Percentiles rank a stretch among this genome's conserved stretches.
Conservation (phyloP, 2,888 invertebrate genomes). For the Cerceris rybyensis region DNA sequence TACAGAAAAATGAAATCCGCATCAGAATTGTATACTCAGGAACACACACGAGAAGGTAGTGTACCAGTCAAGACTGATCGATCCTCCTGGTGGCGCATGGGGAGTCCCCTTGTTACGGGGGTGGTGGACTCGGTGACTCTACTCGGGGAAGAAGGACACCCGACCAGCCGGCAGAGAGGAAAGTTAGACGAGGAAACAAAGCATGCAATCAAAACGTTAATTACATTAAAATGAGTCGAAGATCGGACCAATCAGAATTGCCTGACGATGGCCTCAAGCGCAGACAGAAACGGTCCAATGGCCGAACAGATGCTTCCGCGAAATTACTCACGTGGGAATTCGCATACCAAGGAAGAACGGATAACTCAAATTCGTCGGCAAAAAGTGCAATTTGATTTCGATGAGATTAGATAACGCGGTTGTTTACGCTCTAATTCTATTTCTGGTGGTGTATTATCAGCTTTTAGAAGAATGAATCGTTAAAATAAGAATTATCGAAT, state of each 20-base stretch:
- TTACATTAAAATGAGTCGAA: slow-evolving; percentile 81
- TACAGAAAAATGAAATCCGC: slow-evolving; percentile 49
- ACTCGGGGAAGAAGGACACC: slow-evolving; percentile 26
- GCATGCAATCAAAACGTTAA: slow-evolving; percentile 81
- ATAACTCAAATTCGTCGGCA: too few relatives aligned
- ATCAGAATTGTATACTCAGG: background rate
- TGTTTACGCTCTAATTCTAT: too few relatives aligned
- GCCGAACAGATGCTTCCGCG: background rate
- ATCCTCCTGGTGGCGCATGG: slow-evolving; percentile 65
- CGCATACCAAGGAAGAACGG: background rate
- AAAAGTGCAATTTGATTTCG: background rate
- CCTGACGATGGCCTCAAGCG: slow-evolving; percentile 63
- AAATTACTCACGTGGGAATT: background rate
- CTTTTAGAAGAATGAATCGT: too few relatives aligned
- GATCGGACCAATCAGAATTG: slow-evolving; percentile 77
- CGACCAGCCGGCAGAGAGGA: slow-evolving; percentile 49
- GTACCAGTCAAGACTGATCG: slow-evolving; percentile 72
- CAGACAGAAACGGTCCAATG: slow-evolving; percentile 11
- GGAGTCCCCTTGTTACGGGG: slow-evolving; percentile 59
- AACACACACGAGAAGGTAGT: slow-evolving; percentile 53
- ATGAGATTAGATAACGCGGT: background rate
- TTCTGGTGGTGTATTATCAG: too few relatives aligned
- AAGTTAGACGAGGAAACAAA: slow-evolving; percentile 76
- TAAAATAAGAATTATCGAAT: too few relatives aligned
- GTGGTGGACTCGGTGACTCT: slow-evolving; percentile 48